Conservation (phyloP, 2,113 vertebrate species). For the Motacilla tschutschensis region DNA sequence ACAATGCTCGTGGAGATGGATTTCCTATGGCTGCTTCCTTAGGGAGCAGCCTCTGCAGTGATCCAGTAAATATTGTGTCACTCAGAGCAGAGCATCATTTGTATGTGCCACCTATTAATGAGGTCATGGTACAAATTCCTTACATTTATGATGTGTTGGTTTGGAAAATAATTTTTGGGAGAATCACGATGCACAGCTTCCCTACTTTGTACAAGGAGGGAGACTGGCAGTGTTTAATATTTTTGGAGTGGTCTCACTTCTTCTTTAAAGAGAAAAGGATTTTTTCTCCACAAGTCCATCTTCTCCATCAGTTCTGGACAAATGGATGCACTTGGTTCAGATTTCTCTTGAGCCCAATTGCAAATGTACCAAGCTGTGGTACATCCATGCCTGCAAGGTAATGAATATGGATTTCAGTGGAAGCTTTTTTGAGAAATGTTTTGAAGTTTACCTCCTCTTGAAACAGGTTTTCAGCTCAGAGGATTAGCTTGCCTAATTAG, state of each 20-base stretch:
- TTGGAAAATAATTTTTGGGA: neutral
- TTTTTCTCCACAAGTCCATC: neutral
- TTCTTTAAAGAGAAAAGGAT: neutral
- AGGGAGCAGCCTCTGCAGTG: neutral
- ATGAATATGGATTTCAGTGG: neutral
- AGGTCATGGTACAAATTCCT: neutral
- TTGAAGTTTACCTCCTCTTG: slow-evolving; percentile 32
- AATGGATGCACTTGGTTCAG: neutral
- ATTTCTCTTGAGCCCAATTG: neutral
- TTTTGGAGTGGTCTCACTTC: neutral
- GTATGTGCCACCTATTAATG: neutral
- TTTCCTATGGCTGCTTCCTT: neutral
- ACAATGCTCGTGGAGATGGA: neutral
- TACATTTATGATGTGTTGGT: neutral
- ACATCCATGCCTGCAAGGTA: neutral
- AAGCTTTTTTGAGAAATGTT: neutral
- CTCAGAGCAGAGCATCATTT: neutral
- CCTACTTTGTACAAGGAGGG: neutral
- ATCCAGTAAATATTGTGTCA: neutral
- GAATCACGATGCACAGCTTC: neutral
- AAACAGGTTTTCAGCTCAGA: slow-evolving; percentile 27
- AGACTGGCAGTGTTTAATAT: neutral
- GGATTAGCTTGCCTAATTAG: slow-evolving; percentile 7
- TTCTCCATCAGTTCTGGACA: neutral
- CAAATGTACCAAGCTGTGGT: neutral